phyloP scores from a whole-genome alignment of 2,113 vertebrate genomes.

The Vidua chalybeata region DNA sequence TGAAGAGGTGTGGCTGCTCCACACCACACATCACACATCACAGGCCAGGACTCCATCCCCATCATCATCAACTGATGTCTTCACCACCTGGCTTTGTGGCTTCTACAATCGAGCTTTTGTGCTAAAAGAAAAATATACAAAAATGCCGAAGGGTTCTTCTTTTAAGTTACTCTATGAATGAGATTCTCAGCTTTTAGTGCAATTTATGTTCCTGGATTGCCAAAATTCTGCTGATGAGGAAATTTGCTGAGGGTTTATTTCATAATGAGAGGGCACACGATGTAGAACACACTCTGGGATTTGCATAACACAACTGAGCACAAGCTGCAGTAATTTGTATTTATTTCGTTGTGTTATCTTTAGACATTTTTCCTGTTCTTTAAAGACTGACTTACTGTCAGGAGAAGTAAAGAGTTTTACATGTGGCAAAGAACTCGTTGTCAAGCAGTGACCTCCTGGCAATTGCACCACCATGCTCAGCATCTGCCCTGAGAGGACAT shows the following conservation, averaged over 20 bases:
- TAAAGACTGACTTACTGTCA: background rate
- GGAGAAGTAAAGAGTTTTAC: background rate
- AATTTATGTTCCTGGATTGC: background rate
- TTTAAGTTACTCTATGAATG: background rate
- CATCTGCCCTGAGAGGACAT: background rate
- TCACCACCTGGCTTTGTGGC: background rate
- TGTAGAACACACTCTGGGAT: background rate
- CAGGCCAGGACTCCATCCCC: background rate
- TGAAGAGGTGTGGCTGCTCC: background rate
- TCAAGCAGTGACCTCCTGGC: background rate
- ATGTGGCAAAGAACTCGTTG: background rate
- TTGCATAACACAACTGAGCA: background rate
- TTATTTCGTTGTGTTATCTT: background rate
- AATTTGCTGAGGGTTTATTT: background rate
- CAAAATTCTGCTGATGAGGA: background rate
- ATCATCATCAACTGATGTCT: rapidly evolving
- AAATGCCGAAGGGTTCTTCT: background rate
- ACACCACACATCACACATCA: rapidly evolving
- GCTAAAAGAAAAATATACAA: background rate
- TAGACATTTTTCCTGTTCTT: background rate
- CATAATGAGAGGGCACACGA: rapidly evolving
- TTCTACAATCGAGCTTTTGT: background rate
- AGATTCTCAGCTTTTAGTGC: background rate
- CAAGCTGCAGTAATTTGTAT: background rate
- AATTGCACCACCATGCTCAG: background rate